Conservation (phyloP, 2,888 invertebrate genomes). For the Andricus quercusramuli region DNA sequence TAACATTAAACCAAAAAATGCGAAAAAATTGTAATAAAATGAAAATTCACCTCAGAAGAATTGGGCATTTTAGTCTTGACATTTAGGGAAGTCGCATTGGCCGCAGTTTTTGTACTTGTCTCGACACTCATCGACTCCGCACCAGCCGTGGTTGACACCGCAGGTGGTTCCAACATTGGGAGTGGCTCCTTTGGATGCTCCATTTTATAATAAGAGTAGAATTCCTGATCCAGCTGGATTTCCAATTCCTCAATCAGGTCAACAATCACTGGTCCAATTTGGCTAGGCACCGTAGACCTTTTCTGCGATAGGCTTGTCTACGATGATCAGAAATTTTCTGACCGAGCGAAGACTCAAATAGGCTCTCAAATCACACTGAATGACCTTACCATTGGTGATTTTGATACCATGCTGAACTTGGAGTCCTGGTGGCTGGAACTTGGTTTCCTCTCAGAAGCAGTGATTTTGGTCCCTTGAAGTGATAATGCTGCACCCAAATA, state of each 20-base stretch:
- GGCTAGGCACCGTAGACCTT: slow-evolving; percentile 67
- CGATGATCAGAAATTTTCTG: slow-evolving; percentile 15
- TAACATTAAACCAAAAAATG: neutral
- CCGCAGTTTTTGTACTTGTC: slow-evolving; percentile 51
- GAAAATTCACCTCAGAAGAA: slow-evolving; percentile 16
- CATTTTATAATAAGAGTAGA: slow-evolving; percentile 68
- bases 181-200: slow-evolving; percentile 63
- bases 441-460: slow-evolving; percentile 75
- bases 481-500: slow-evolving; percentile 88
- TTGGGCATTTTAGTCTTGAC: neutral
- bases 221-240: slow-evolving; percentile 76
- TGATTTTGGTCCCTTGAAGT: slow-evolving; percentile 84
- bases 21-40: neutral
- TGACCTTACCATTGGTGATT: slow-evolving; percentile 64
- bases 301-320: slow-evolving; percentile 69
- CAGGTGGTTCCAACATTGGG: slow-evolving; percentile 61
- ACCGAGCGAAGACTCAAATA: neutral
- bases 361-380: neutral
- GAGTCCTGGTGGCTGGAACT: slow-evolving; percentile 77
- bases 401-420: slow-evolving; percentile 71
- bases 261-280: slow-evolving; percentile 84
- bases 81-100: neutral
- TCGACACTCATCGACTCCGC: slow-evolving; percentile 51
- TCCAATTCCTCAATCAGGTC: slow-evolving; percentile 85
- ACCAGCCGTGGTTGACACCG: slow-evolving; percentile 38